phyloP scores from a whole-genome alignment of 1,140 invertebrate species.

The Drosophila tani region DNA sequence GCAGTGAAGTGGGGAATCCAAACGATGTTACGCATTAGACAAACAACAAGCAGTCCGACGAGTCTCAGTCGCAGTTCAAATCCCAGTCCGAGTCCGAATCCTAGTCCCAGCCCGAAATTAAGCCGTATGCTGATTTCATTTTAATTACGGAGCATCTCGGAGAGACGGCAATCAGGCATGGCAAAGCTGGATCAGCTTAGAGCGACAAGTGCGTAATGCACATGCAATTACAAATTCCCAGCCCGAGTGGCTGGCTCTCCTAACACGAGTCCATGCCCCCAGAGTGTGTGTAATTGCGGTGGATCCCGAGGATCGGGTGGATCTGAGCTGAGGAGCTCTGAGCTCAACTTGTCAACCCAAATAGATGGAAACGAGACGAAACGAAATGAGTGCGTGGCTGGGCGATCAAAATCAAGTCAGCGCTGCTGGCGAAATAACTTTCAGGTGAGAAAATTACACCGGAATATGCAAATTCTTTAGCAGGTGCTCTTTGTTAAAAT shows the following conservation, averaged over 20 bases:
- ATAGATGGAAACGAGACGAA: constrained; percentile 39
- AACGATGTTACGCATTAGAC: constrained; percentile 82
- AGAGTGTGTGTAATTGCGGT: constrained; percentile 57
- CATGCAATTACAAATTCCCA: constrained; percentile 65
- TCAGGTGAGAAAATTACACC: constrained; percentile 19
- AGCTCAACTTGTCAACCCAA: constrained; percentile 62
- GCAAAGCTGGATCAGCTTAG: constrained; percentile 82
- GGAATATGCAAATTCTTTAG: neutral
- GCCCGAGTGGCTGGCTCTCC: constrained; percentile 21
- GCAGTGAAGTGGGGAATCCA: constrained; percentile 52
- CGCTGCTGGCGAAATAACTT: constrained; percentile 7
- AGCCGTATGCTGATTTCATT: constrained; percentile 83
- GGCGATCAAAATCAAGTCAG: constrained; percentile 32
- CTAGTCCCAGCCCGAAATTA: constrained; percentile 53
- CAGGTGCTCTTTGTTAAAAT: neutral
- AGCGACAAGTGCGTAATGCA: constrained; percentile 82
- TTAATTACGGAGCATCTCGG: constrained; percentile 70
- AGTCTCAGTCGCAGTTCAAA: constrained; percentile 17
- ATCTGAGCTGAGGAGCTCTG: constrained; percentile 5
- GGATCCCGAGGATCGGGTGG: constrained; percentile 14
- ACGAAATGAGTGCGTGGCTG: constrained; percentile 23
- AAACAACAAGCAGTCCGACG: constrained; percentile 75
- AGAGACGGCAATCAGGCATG: constrained; percentile 75
- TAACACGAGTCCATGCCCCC: constrained; percentile 18
- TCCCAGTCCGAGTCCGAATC: constrained; percentile 1